phyloP scores from a whole-genome alignment of 1,140 invertebrate genomes.

The Cephus cinctus region DNA sequence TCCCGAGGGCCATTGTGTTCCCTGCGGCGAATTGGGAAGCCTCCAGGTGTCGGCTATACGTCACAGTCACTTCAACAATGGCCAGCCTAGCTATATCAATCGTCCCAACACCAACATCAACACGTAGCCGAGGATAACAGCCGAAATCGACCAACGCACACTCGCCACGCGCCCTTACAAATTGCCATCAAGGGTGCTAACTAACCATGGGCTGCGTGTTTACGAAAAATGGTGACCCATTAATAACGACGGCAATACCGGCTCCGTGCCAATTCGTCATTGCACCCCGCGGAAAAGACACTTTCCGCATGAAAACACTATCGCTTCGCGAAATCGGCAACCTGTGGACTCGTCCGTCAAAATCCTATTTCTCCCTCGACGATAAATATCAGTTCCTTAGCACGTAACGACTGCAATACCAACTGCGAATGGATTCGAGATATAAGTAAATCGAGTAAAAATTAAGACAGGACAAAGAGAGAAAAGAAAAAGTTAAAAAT shows the following conservation, averaged over 20 bases:
- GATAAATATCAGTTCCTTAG: neutral
- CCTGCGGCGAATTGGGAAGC: slow-evolving; percentile 6
- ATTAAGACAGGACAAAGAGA: neutral
- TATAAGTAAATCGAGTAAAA: slow-evolving; percentile 11
- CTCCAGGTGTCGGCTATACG: slow-evolving; percentile 24
- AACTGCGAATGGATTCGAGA: slow-evolving; percentile 2
- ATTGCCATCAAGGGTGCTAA: slow-evolving; percentile 30
- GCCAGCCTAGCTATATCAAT: slow-evolving; percentile 26
- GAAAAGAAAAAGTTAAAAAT: neutral
- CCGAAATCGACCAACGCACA: too few species aligned
- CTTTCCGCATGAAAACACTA: too few species aligned
- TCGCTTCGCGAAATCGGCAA: too few species aligned
- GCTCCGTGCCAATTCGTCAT: too few species aligned
- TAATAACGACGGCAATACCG: slow-evolving; percentile 16
- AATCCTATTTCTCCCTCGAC: too few species aligned
- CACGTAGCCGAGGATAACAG: too few species aligned
- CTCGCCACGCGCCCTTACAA: slow-evolving; percentile 27
- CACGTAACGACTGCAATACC: neutral
- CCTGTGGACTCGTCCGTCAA: too few species aligned
- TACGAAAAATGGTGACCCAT: slow-evolving; percentile 15
- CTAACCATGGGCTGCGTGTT: slow-evolving; percentile 20
- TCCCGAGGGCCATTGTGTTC: slow-evolving; percentile 16
- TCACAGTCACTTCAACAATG: slow-evolving; percentile 14
- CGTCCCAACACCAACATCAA: neutral
- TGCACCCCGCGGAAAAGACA: too few species aligned